Conservation (phyloP, 2,888 invertebrate genomes). For the Halictus ligatus region DNA sequence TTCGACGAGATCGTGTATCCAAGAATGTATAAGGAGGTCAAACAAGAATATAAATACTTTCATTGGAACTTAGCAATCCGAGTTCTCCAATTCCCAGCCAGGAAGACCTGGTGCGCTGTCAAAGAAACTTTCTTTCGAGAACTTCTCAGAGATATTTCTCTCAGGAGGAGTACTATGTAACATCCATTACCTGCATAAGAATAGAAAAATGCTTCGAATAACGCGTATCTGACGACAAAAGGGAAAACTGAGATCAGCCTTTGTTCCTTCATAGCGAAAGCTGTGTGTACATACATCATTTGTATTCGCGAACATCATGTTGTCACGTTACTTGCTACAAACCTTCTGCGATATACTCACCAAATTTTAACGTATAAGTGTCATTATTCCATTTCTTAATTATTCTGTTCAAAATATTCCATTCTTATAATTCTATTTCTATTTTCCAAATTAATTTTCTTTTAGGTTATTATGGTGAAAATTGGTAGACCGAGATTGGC, state of each 20-base stretch:
- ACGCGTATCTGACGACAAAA: not conserved
- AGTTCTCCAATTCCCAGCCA: not conserved
- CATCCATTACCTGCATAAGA: not conserved
- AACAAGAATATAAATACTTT: not conserved
- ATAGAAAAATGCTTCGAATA: not conserved
- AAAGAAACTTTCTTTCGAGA: constrained; percentile 2
- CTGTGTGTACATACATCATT: too few relatives aligned
- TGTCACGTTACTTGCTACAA: not conserved
- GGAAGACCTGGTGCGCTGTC: not conserved
- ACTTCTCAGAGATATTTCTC: not conserved
- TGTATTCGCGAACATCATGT: too few relatives aligned
- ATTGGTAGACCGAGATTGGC: not conserved
- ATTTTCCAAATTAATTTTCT: not conserved
- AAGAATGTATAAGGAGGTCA: not conserved
- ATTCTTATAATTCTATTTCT: not conserved
- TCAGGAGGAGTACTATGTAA: not conserved
- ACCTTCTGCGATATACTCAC: not conserved
- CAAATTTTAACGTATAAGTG: not conserved
- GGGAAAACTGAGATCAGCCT: not conserved
- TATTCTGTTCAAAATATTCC: not conserved
- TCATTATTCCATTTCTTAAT: not conserved
- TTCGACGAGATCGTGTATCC: not conserved
- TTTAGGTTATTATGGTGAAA: not conserved
- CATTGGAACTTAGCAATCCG: not conserved
- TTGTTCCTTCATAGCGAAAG: not conserved